These are phyloP conservation scores for Hirtodrosophila duncani DNA, from an alignment of 2,888 invertebrate genomes.

Conservation along the genomic window DNA sequence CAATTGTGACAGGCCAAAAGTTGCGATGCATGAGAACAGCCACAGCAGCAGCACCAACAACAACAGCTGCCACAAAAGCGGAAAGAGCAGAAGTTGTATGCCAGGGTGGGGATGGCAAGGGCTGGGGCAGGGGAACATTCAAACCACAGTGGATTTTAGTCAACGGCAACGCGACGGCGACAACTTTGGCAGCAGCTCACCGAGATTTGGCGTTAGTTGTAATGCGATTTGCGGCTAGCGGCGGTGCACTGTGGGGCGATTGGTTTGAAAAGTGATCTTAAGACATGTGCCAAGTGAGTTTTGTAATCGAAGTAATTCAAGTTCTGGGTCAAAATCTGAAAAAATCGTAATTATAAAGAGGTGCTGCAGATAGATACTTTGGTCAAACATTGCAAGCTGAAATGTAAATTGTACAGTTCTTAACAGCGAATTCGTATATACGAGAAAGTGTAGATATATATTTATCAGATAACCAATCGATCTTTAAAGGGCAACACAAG, in stretches of 20 bases:
- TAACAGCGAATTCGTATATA: too few species aligned
- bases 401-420: too few species aligned
- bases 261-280: too few species aligned
- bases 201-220: conserved; percentile 15
- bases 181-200: conserved; percentile 12
- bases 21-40: conserved; percentile 27
- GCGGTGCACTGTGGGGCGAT: neutral
- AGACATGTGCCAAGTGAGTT: too few species aligned
- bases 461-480: too few species aligned
- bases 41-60: conserved; percentile 11
- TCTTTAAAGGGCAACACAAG: too few species aligned
- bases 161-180: conserved; percentile 14
- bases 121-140: conserved; percentile 27
- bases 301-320: too few species aligned
- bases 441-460: too few species aligned
- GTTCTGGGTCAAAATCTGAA: too few species aligned
- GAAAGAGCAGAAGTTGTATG: conserved; percentile 67
- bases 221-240: conserved; percentile 19
- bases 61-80: conserved; percentile 42
- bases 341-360: too few species aligned
- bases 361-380: too few species aligned
- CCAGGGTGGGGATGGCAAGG: conserved; percentile 23
- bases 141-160: conserved; percentile 41
- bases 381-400: too few species aligned
- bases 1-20: conserved; percentile 58